Conservation (phyloP, 2,113 vertebrate genomes). For the Festucalex cinctus region DNA sequence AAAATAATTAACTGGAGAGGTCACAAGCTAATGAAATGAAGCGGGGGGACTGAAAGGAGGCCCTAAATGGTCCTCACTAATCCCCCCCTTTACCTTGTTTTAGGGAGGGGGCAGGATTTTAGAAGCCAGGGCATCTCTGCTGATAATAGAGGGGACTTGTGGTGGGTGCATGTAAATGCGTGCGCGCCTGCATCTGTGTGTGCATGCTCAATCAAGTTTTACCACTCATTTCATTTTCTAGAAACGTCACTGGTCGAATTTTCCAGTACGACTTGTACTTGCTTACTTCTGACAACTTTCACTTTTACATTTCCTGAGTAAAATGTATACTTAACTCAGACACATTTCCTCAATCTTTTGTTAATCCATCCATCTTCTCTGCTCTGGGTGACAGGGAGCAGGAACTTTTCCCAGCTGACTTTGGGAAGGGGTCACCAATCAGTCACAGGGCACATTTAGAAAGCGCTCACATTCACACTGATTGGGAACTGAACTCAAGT, state of each 20-base stretch:
- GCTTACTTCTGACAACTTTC: too few relatives aligned
- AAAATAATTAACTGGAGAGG: slow-evolving; percentile 81
- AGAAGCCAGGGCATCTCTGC: slow-evolving; percentile 47
- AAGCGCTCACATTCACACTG: too few relatives aligned
- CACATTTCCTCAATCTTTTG: too few relatives aligned
- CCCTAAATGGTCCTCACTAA: slow-evolving; percentile 72
- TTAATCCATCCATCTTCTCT: too few relatives aligned
- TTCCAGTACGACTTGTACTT: too few relatives aligned
- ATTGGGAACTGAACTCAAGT: too few relatives aligned
- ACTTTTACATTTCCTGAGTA: too few relatives aligned
- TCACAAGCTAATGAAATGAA: slow-evolving; percentile 81
- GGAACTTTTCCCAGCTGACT: too few relatives aligned
- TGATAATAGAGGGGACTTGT: slow-evolving; percentile 52
- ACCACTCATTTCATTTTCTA: background rate
- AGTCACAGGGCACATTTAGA: too few relatives aligned
- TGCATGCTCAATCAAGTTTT: slow-evolving; percentile 7
- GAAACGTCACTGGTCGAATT: background rate
- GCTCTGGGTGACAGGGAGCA: too few relatives aligned
- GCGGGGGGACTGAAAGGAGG: slow-evolving; percentile 60
- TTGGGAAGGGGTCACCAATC: too few relatives aligned
- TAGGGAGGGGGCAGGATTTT: slow-evolving; percentile 54
- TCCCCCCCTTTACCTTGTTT: slow-evolving; percentile 75
- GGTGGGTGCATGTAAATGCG: slow-evolving; percentile 29
- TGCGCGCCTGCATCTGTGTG: slow-evolving; percentile 10
- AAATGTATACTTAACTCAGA: too few relatives aligned